phyloP scores from a whole-genome alignment of 2,888 invertebrate species.

The Amitus sp. region DNA sequence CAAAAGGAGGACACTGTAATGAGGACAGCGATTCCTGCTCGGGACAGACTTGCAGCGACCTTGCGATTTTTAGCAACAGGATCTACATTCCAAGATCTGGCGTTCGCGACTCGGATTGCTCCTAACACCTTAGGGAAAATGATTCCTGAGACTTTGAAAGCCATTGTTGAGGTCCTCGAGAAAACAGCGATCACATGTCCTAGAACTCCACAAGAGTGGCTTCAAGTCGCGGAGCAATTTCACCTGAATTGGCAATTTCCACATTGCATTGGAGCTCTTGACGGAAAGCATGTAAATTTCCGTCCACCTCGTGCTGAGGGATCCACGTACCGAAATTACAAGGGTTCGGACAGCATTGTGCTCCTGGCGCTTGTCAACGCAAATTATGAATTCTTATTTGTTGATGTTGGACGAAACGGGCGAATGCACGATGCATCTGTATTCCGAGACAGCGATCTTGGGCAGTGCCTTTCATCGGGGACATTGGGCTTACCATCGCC shows the following conservation, averaged over 20 bases:
- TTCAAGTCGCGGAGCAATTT: background rate
- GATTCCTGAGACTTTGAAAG: too few relatives aligned
- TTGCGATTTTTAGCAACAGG: too few relatives aligned
- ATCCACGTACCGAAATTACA: conserved; percentile 28
- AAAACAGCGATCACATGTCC: background rate
- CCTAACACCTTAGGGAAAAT: too few relatives aligned
- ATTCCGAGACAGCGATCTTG: conserved; percentile 8
- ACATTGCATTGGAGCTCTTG: conserved; percentile 22
- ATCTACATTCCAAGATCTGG: too few relatives aligned
- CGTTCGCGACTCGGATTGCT: too few relatives aligned
- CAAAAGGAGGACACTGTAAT: too few relatives aligned
- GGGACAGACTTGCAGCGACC: too few relatives aligned
- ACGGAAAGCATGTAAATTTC: conserved; percentile 27
- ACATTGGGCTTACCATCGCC: background rate
- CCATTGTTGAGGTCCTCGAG: too few relatives aligned
- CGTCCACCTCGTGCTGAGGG: conserved; percentile 15
- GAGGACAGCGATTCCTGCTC: too few relatives aligned
- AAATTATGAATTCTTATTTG: conserved; percentile 18
- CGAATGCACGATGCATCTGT: conserved; percentile 7
- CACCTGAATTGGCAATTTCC: background rate
- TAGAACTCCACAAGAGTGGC: background rate
- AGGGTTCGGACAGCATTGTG: conserved; percentile 20
- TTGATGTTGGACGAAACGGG: conserved; percentile 20
- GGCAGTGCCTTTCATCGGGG: conserved; percentile 4
- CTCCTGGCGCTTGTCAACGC: conserved; percentile 18